phyloP scores from a whole-genome alignment of 1,140 invertebrate genomes.

The Anthonomus grandis region DNA sequence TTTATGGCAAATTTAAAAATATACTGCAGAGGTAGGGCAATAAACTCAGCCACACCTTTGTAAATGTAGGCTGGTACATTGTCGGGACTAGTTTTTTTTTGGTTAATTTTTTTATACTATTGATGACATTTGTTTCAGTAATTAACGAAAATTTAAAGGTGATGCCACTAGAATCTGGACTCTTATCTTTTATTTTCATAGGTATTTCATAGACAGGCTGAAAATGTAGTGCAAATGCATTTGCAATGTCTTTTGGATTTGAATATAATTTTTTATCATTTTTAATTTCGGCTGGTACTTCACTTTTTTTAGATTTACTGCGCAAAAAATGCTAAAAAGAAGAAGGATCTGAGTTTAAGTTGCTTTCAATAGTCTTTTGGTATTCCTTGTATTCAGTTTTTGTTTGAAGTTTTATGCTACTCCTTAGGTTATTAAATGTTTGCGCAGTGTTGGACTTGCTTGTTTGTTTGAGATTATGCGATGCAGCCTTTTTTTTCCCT shows the following conservation, averaged over 20 bases:
- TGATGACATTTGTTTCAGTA: too few relatives aligned
- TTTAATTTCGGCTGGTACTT: background rate
- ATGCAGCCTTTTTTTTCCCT: background rate
- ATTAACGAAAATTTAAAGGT: too few relatives aligned
- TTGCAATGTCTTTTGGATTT: background rate
- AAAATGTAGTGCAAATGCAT: too few relatives aligned
- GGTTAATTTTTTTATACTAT: too few relatives aligned
- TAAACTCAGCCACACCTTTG: too few relatives aligned
- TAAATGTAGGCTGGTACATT: background rate
- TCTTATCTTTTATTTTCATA: background rate
- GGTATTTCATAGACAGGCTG: background rate
- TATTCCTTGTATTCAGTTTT: background rate
- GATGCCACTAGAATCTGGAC: too few relatives aligned
- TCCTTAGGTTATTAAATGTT: too few relatives aligned
- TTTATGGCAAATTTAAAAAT: too few relatives aligned
- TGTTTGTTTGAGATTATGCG: background rate
- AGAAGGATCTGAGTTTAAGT: background rate
- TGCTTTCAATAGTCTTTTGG: background rate
- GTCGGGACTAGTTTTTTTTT: background rate
- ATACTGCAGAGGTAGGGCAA: too few relatives aligned
- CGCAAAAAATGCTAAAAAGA: too few relatives aligned
- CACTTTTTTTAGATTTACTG: too few relatives aligned
- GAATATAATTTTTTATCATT: background rate
- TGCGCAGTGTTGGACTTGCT: background rate
- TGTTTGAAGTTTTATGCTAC: too few relatives aligned